Base-by-base conservation (phyloP, 2,888 invertebrate species). In the Drosophila buzzatii region DNA sequence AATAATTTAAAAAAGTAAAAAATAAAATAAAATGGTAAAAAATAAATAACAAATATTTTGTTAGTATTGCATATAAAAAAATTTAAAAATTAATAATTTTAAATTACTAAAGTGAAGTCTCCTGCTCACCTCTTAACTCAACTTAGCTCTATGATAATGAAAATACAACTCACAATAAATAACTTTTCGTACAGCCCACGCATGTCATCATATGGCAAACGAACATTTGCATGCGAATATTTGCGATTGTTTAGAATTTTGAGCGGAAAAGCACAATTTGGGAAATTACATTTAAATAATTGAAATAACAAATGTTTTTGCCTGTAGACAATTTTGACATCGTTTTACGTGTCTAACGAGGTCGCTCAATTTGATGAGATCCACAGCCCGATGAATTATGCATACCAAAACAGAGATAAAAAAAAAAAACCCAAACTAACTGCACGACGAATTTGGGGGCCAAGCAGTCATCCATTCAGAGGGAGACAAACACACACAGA, bases 241-340 rank as follows among this genome's bases (percentile, higher is more conserved):
- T 45, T 61, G 45, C 47, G 64, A 60, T 67, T 72, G 53, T 51
- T 63, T 61, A 18, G 67, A 61, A 64, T 64, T 67, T 60, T 45
- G 58, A 64, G 59, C 57, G 70, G 69, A 60, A 74, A 66, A 62
- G 77, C 66, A 78, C 87, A 79, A 84, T 84, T 89, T 83, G 73
- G 41, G 55, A 84, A 89, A 85, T 85, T 87, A 89, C 88, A 79
- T 89, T 72, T 89, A 79, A 89, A 85, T 85, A 85, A 85, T 85
- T 84, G 82, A 85, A 87, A 84, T 72, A 79, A 89, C 85, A 85
- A 85, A 85, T 85, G 90, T 76, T 79, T 70, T 70, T 59, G 72
- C 57, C 70, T 60, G 70, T 81, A 73, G 75, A 84, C 78, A 81
- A 75, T 84, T 89, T 84, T 86, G 79, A 85, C 89, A 83, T 64